Evolutionary conservation across 2,113 vertebrate genomes (phyloP).

Genomic region (Crypturellus undulatus): DNA sequence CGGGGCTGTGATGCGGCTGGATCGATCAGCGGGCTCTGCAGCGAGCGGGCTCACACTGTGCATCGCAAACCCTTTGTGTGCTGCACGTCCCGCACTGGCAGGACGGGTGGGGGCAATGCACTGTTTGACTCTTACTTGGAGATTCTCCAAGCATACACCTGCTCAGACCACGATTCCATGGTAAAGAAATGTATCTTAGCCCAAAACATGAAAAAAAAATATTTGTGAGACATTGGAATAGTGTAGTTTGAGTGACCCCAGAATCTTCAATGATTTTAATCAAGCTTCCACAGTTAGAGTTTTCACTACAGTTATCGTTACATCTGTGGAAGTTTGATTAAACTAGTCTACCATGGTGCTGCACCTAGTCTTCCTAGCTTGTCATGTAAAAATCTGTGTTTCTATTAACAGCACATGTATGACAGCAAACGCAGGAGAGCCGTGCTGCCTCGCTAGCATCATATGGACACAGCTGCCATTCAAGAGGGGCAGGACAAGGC

Average conservation of each 20-base stretch:
- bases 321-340: too few relatives aligned
- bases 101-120: background rate
- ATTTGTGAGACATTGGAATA: background rate
- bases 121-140: background rate
- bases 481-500: background rate
- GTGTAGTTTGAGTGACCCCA: background rate
- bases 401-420: background rate
- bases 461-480: background rate
- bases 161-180: background rate
- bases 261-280: background rate
- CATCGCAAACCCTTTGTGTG: background rate
- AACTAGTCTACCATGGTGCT: background rate
- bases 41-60: background rate
- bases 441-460: rapidly evolving
- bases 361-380: background rate
- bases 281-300: background rate
- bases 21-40: constrained; percentile 14
- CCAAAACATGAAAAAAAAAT: background rate
- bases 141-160: background rate
- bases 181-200: background rate
- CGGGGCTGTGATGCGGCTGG: background rate
- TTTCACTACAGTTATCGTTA: background rate
- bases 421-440: background rate
- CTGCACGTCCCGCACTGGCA: background rate
- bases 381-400: background rate